Evolutionary conservation across 2,888 invertebrate genomes (phyloP), one percentile per base, ranked within the genome.

Genomic region (Chymomyza amoena): DNA sequence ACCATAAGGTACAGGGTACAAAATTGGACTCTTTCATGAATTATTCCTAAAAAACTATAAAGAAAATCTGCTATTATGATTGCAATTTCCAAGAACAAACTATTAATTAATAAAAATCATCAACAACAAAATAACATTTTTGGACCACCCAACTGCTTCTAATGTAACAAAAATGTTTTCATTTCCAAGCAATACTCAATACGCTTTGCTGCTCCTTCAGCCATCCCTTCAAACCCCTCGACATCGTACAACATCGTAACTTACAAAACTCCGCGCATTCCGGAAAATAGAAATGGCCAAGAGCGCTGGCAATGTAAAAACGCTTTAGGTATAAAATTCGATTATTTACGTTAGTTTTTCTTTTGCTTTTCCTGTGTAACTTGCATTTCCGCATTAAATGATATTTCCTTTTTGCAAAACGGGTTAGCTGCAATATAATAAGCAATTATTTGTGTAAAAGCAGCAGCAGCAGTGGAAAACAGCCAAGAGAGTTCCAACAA

Each of bases 301-400:
- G 36, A 36, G 36, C 36, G 28, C 45, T 45, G 64, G 78, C 72
- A 75, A 70, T 69, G 32, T 68, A 68, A 73, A 84, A 82, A 71
- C 59, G 72, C 76, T 82, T 85, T 87, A 83, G 84, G 75, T 76
- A 76, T 76, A 78, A 86, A 87, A 90, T 89, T 89, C 89, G 87
- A 88, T 89, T 90, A 89, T 84, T 85, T 81, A 74, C 74, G 75
- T 87, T 88, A 81, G n/a, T 82, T 81, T 78, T 74, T 57, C 57
- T 54, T 45, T 45, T 2, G 39, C 39, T 45, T 45, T 45, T 45
- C 39, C 73, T 77, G 52, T 60, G 60, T 36, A 32, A 25, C 7
- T 36, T 69, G 75, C 67, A 77, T 64, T 70, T 63, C 74, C 59
- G 66, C 70, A 76, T 87, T 79, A 80, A 81, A 86, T 81, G 81